Percentiles rank a stretch among this genome's conserved stretches.
Evolutionary conservation across 2,888 invertebrate species (phyloP).

Genomic region (Amblyteles armatorius): DNA sequence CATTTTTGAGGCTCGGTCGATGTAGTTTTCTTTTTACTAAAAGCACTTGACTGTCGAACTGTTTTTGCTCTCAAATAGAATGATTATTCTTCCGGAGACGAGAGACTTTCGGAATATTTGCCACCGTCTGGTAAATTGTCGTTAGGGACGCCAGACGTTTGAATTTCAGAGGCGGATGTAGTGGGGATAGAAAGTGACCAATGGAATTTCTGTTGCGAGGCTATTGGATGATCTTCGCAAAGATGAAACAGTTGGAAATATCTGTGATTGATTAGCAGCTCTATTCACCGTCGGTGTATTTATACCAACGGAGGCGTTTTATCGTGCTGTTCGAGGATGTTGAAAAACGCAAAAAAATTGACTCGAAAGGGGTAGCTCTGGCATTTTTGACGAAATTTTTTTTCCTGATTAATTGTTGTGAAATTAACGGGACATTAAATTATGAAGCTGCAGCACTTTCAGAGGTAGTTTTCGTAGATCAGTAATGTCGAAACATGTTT

Average conservation of each 20-base stretch:
- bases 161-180: conserved; percentile 34
- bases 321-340: too few relatives aligned
- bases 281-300: too few relatives aligned
- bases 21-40: not conserved
- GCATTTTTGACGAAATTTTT: too few relatives aligned
- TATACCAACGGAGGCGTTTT: too few relatives aligned
- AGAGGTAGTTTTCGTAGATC: too few relatives aligned
- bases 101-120: conserved; percentile 16
- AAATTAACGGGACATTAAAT: too few relatives aligned
- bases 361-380: too few relatives aligned
- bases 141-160: conserved; percentile 62
- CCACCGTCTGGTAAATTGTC: conserved; percentile 34
- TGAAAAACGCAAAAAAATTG: too few relatives aligned
- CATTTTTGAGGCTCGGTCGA: conserved; percentile 40
- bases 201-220: not conserved
- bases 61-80: conserved; percentile 4
- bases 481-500: not conserved
- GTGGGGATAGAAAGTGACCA: conserved; percentile 12
- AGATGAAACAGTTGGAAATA: not conserved
- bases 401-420: too few relatives aligned
- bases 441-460: too few relatives aligned
- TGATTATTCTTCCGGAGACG: conserved; percentile 12
- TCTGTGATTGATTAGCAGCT: too few relatives aligned
- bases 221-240: not conserved
- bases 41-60: not conserved